phyloP scores from a whole-genome alignment of 2,888 invertebrate genomes.

The Tachina fera region DNA sequence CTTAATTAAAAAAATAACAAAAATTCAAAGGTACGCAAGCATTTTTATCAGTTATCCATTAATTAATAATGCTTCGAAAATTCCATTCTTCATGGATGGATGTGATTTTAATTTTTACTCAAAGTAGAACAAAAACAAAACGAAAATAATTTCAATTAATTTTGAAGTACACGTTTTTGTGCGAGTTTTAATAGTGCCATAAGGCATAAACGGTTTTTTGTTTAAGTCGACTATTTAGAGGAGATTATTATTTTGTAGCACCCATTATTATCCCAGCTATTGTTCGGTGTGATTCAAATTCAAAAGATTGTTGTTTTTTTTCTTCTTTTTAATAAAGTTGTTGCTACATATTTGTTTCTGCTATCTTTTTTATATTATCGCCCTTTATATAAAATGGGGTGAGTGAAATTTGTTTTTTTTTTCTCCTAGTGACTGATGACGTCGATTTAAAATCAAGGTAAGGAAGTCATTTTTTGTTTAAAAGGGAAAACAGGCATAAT shows the following conservation, averaged over 20 bases:
- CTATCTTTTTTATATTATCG: constrained; percentile 65
- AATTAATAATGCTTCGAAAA: constrained; percentile 48
- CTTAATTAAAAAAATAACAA: constrained; percentile 22
- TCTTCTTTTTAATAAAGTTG: constrained; percentile 35
- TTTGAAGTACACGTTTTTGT: constrained; percentile 58
- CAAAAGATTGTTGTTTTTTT: constrained; percentile 33
- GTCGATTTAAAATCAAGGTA: constrained; percentile 69
- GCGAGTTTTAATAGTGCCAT: constrained; percentile 64
- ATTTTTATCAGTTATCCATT: constrained; percentile 8
- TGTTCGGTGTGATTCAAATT: constrained; percentile 49
- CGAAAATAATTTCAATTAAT: constrained; percentile 73
- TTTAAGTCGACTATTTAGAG: constrained; percentile 45
- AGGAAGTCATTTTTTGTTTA: constrained; percentile 66
- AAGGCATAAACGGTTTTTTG: constrained; percentile 71
- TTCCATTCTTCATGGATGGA: constrained; percentile 23
- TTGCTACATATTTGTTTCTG: constrained; percentile 44
- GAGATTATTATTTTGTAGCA: constrained; percentile 65
- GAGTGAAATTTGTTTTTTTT: constrained; percentile 23
- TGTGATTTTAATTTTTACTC: constrained; percentile 4
- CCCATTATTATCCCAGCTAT: constrained; percentile 62
- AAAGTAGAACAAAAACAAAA: constrained; percentile 23
- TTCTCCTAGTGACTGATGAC: constrained; percentile 62
- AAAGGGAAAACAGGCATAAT: not conserved
- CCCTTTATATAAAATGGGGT: constrained; percentile 61
- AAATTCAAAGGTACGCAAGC: too few relatives aligned